Base-by-base conservation (phyloP, 1,140 invertebrate genomes). In the Drosophila repleta region DNA sequence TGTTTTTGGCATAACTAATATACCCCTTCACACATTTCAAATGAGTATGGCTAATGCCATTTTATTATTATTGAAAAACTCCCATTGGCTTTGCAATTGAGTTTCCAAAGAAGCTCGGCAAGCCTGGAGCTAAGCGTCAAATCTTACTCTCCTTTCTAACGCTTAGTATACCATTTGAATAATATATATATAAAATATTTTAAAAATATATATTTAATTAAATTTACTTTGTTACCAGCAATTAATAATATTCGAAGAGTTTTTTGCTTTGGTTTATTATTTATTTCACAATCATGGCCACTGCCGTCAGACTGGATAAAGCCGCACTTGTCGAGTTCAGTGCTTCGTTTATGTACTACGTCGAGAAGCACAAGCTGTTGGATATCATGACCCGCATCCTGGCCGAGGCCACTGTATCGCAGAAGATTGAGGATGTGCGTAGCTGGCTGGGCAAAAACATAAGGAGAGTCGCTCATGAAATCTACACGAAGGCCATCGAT, bases 281-380 rank as follows among this genome's bases (percentile, higher is more conserved):
- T n/a, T 32, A 4, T 35, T 37, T 1, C 3, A 20, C 2, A 20
- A 51, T 11, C 37, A 87, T 87, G 83, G 82, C 75, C 0, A 55
- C 48, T 15, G 52, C 75, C 7, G 60, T 32, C 24, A 74, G 76
- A 13, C 64, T 88, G 15, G 84, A 88, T 29, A 76, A 61, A 8
- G 37, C 39, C 8, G 41, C 61, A 43, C 53, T 91, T 11, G 66
- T 77, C 21, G 41, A 90, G 17, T 91, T 62, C 41, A 61, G 82
- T 7, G 90, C 90, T 0, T 63, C 45, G 6, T 70, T 76, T 0
- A 90, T 90, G 90, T 79, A 74, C 1, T 91, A 90, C n/a, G 70
- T 91, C 0, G 90, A 91, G 45, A 87, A 76, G 29, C 89, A 91
- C 65, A 90, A 84, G 56, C 48, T 91, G n/a, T 49, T 91, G 53